phyloP scores from a whole-genome alignment of 1,140 invertebrate genomes.

The Neotoxoptera formosana region DNA sequence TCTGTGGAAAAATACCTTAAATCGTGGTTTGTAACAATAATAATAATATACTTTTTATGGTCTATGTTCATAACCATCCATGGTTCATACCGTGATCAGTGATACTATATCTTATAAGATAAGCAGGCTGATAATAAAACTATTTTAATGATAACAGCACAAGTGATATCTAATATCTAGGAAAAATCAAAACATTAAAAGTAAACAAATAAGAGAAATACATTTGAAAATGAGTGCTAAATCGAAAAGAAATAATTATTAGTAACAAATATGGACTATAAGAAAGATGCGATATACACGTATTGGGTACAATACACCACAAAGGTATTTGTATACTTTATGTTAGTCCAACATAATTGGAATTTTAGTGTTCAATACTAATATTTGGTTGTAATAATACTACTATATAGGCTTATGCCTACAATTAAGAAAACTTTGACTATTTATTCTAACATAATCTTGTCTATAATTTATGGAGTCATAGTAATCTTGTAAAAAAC shows the following conservation, averaged over 20 bases:
- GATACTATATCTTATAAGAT: not conserved
- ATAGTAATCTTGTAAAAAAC: not conserved
- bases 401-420: not conserved
- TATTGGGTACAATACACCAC: conserved; percentile 68
- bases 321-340: conserved; percentile 62
- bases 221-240: conserved; percentile 46
- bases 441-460: not conserved
- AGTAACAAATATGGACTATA: conserved; percentile 64
- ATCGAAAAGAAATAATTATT: conserved; percentile 21
- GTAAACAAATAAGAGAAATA: conserved; percentile 40
- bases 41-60: no score
- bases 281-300: conserved; percentile 66
- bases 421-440: not conserved
- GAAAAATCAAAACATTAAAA: conserved; percentile 43
- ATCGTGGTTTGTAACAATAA: no score
- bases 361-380: not conserved
- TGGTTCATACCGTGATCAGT: no score
- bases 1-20: no score
- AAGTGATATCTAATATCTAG: conserved; percentile 8
- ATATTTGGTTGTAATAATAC: not conserved
- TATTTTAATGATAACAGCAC: conserved; percentile 19
- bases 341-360: not conserved
- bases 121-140: not conserved
- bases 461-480: not conserved
- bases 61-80: no score